A percentile compares a stretch with the other conserved stretches of the same genome.
Evolutionary conservation across 2,113 vertebrate species (phyloP).

Genomic region (Hemiscyllium ocellatum): DNA sequence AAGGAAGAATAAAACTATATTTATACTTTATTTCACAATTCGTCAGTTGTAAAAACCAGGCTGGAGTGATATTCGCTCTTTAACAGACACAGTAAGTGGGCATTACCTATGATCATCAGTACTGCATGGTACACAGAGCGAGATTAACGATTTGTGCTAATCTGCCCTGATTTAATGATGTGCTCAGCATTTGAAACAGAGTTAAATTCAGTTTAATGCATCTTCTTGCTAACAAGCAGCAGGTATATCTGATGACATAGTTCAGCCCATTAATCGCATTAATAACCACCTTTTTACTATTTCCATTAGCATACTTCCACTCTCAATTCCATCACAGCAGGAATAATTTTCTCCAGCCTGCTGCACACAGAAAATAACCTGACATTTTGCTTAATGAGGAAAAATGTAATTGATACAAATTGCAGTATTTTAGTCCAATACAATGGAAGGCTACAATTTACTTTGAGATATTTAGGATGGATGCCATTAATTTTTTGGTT

Average conservation of each 20-base stretch:
- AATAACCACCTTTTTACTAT: conserved; percentile 24
- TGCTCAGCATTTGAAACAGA: conserved; percentile 38
- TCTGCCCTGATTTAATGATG: conserved; percentile 42
- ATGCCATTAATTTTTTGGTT: conserved; percentile 27
- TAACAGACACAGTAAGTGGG: conserved; percentile 24
- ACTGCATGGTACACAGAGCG: conserved; percentile 21
- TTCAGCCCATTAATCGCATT: conserved; percentile 33
- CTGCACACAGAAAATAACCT: conserved; percentile 29
- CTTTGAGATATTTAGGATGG: conserved; percentile 4
- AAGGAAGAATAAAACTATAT: not conserved
- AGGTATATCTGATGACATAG: conserved; percentile 24
- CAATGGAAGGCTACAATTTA: conserved; percentile 10
- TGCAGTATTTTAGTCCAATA: conserved; percentile 9
- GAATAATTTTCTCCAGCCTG: conserved; percentile 35
- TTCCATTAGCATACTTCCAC: conserved; percentile 36
- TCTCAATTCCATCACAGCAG: conserved; percentile 29
- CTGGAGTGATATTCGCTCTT: too few species aligned
- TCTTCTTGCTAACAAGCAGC: conserved; percentile 40
- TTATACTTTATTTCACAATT: not conserved
- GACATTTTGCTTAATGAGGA: conserved; percentile 35
- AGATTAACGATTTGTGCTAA: conserved; percentile 39
- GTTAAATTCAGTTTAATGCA: conserved; percentile 41
- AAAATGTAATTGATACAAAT: conserved; percentile 35
- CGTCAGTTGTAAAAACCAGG: not conserved
- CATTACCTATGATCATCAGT: conserved; percentile 25